Conservation (phyloP, 1,140 invertebrate species). For the Ceratitis capitata region DNA sequence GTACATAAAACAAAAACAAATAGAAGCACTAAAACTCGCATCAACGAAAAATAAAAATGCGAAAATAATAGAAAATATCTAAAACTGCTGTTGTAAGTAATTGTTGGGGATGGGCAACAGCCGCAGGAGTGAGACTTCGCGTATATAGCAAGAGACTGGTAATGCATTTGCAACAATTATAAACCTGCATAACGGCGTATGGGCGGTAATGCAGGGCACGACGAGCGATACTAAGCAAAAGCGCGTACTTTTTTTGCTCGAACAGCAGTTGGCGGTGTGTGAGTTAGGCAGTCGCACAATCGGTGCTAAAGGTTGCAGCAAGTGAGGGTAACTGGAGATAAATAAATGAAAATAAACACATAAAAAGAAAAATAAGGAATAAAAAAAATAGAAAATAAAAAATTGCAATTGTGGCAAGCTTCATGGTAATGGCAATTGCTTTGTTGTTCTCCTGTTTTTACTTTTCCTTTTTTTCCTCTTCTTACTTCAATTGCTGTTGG, state of each 20-base stretch:
- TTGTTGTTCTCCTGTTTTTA: not conserved
- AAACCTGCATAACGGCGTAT: not conserved
- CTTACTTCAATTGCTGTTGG: not conserved
- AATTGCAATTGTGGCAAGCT: not conserved
- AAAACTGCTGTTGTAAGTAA: no score
- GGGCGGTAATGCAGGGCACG: not conserved
- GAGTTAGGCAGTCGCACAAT: not conserved
- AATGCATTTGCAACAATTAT: slow-evolving; percentile 34
- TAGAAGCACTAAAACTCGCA: not conserved
- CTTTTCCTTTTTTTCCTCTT: no score
- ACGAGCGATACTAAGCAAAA: not conserved
- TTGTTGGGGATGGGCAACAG: no score
- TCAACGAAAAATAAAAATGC: not conserved
- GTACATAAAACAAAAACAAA: not conserved
- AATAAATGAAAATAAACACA: no score
- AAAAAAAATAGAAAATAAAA: not conserved
- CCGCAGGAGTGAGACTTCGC: not conserved
- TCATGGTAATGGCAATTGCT: not conserved
- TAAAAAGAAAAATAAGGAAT: not conserved
- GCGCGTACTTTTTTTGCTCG: not conserved
- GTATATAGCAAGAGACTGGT: not conserved
- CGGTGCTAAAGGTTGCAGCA: slow-evolving; percentile 28
- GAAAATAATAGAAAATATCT: not conserved
- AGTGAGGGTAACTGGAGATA: not conserved
- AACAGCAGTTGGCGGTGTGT: not conserved